A percentile compares a stretch with the other conserved stretches of the same genome.
Evolutionary conservation across 2,888 invertebrate genomes (phyloP).

Genomic region (Matsumyia berberina): DNA sequence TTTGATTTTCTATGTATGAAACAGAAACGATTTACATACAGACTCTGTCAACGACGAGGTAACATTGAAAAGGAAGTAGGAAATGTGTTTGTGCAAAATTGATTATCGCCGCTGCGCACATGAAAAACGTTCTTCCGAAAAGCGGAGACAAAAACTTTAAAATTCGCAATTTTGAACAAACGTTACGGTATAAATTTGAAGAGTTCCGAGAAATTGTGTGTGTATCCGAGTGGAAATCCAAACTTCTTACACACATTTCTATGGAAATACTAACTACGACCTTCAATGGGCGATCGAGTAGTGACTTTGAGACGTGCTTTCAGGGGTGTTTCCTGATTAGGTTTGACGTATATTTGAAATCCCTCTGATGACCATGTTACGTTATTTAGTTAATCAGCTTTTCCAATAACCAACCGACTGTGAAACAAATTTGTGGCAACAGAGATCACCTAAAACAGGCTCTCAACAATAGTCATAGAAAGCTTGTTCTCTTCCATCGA

Average conservation of each 20-base stretch:
- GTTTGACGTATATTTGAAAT: constrained; percentile 5
- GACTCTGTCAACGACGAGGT: constrained; percentile 1
- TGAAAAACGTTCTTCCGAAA: constrained; percentile 14
- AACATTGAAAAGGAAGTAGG: constrained; percentile 31
- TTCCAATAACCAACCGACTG: not conserved
- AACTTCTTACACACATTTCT: not conserved
- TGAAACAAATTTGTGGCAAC: not conserved
- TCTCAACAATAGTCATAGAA: no score
- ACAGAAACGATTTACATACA: not conserved
- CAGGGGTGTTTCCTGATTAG: constrained; percentile 2
- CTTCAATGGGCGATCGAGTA: not conserved
- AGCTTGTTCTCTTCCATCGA: not conserved
- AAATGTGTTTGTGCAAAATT: constrained; percentile 34
- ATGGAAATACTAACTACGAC: not conserved
- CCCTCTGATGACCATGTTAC: not conserved
- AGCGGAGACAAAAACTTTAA: constrained; percentile 16
- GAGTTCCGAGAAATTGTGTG: no score
- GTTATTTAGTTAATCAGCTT: not conserved
- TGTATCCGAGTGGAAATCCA: constrained; percentile 37
- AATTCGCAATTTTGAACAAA: constrained; percentile 15
- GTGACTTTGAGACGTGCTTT: not conserved
- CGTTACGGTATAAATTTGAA: constrained; percentile 50
- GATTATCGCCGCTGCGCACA: not conserved
- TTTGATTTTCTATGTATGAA: constrained; percentile 3
- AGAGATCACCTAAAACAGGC: no score